phyloP scores from a whole-genome alignment of 37 sponge, comb jelly and placozoan genomes.

The Aplysina aerophoba region DNA sequence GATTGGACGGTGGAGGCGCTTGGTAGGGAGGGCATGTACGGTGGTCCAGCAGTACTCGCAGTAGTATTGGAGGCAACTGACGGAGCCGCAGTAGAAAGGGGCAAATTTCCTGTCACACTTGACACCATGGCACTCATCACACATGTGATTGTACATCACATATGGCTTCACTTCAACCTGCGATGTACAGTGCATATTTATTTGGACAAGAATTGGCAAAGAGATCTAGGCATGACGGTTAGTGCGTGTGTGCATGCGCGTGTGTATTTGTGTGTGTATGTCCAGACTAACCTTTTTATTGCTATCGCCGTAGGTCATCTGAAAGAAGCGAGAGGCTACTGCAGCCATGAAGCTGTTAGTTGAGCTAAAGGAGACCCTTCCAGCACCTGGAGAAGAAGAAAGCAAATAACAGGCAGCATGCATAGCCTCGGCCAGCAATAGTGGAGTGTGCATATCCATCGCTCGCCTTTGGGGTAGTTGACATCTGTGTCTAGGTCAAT shows the following conservation, averaged over 20 bases:
- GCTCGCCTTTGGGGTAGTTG: slow-evolving; percentile 98
- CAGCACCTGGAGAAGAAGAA: slow-evolving; percentile 75
- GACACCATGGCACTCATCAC: slow-evolving; percentile 95
- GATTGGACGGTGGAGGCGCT: slow-evolving; percentile 92
- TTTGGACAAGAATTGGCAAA: too few species aligned
- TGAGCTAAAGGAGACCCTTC: slow-evolving; percentile 93
- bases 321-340: slow-evolving; percentile 93
- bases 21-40: slow-evolving; percentile 88
- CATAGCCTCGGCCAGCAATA: not conserved
- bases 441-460: not conserved
- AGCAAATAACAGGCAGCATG: not conserved
- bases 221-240: too few species aligned
- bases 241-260: not conserved
- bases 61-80: slow-evolving; percentile 97
- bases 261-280: not conserved
- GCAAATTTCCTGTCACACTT: slow-evolving; percentile 91
- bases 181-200: too few species aligned
- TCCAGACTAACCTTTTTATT: slow-evolving; percentile 82
- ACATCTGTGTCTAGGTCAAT: slow-evolving; percentile 97
- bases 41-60: slow-evolving; percentile 98
- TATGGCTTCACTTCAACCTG: slow-evolving; percentile 99
- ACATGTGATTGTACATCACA: slow-evolving; percentile 96
- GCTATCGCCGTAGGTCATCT: slow-evolving; percentile 92
- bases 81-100: slow-evolving; percentile 97
- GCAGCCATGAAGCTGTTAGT: slow-evolving; percentile 96